Evolutionary conservation across 1,140 invertebrate species (phyloP).

Genomic region (Microvelia longipes): DNA sequence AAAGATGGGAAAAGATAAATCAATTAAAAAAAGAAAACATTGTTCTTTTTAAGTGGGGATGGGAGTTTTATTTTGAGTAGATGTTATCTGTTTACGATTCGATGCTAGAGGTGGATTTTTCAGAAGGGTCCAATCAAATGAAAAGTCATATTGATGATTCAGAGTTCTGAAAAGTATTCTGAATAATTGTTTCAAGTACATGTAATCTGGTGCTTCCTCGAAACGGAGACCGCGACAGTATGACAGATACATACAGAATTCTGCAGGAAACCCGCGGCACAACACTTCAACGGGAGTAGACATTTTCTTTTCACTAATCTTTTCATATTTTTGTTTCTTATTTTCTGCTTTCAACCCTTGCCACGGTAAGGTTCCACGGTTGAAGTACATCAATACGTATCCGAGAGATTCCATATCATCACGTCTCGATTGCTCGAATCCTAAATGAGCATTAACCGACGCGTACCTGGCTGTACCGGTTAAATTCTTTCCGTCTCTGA

Average conservation of each 20-base stretch:
- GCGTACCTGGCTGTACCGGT: constrained; percentile 93
- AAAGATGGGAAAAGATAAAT: neutral
- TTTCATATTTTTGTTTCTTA: constrained; percentile 89
- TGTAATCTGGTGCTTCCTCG: constrained; percentile 92
- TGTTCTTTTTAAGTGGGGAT: neutral
- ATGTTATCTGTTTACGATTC: neutral
- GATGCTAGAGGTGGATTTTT: constrained; percentile 34
- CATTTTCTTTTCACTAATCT: constrained; percentile 96
- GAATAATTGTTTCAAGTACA: constrained; percentile 93
- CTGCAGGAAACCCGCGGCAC: constrained; percentile 83
- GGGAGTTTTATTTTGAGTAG: neutral
- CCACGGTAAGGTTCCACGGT: constrained; percentile 80
- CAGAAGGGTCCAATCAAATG: constrained; percentile 99
- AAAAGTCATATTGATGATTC: constrained; percentile 98
- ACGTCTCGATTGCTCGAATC: constrained; percentile 73
- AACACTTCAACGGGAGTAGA: constrained; percentile 85
- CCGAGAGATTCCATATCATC: constrained; percentile 94
- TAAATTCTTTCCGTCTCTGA: constrained; percentile 92
- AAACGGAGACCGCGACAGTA: constrained; percentile 89
- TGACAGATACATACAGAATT: constrained; percentile 96
- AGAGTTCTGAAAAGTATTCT: constrained; percentile 96
- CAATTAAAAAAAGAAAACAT: neutral
- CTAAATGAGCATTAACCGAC: constrained; percentile 90
- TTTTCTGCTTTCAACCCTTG: constrained; percentile 57
- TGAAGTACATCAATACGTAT: constrained; percentile 94